Base-by-base conservation (phyloP, 1,140 invertebrate species). In the Carposina sasakii region DNA sequence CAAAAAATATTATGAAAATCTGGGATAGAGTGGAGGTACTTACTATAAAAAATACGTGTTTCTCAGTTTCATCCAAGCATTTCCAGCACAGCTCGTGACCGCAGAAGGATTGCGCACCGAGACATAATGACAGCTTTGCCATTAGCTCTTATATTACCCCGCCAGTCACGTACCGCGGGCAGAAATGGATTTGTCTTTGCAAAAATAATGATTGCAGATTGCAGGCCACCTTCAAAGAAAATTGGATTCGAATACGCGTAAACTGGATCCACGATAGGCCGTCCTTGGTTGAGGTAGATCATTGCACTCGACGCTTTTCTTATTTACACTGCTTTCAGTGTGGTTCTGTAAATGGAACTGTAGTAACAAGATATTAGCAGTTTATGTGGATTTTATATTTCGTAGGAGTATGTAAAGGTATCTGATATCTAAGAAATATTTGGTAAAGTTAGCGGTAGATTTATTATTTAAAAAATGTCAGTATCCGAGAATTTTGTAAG, bases 141-240 rank as follows among this genome's bases (percentile, higher is more conserved):
- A 81, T 81, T 81, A 79, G 60, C 67, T 66, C 76, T 76, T 74
- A 82, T 79, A 77, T 76, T 72, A 59, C 56, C 52, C 44, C 65
- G 75, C n/a, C n/a, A n/a, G 72, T 79, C 77, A 81, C 76, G 77
- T 81, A 78, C 66, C 61, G 63, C 65, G 56, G 59, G 59, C 71
- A 67, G 71, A 71, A 79, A 79, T 76, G 76, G 78, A 82, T 82
- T 79, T 82, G 76, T 82, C 78, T 82, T 75, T 77, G 74, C 75
- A 71, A 78, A 77, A 82, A 79, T 81, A 79, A 74, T 77, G 72
- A 78, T 76, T 71, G 65, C 57, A 76, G 74, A 82, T 82, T 82
- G 71, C 73, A 68, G 76, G 63, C 74, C 72, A 67, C 74, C 72
- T 71, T 76, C 67, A 54, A 65, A 74, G 75, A 73, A 77, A 77